These are phyloP conservation scores for Dasypogon diadema DNA, from an alignment of 2,888 invertebrate species.

Conservation along the genomic window DNA sequence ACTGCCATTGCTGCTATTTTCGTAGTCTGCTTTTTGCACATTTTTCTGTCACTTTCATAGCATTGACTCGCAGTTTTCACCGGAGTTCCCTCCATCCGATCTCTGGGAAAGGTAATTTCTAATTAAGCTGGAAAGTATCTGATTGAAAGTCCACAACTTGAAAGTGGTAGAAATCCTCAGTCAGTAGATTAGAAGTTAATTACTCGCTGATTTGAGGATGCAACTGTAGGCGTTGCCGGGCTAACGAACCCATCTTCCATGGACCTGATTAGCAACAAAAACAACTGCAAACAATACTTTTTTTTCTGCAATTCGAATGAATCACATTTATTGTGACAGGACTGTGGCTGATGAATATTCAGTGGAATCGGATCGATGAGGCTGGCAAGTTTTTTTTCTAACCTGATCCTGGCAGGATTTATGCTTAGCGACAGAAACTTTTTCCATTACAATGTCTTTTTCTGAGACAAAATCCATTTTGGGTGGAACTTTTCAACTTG, in stretches of 20 bases:
- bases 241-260: too few species aligned
- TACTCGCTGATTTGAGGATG: slow-evolving; percentile 13
- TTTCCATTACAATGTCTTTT: slow-evolving; percentile 46
- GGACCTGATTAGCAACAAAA: not conserved
- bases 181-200: slow-evolving; percentile 30
- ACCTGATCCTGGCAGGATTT: slow-evolving; percentile 27
- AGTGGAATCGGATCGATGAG: slow-evolving; percentile 10
- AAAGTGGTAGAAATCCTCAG: not conserved
- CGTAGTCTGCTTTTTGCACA: not conserved
- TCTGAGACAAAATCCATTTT: slow-evolving; percentile 48
- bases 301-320: not conserved
- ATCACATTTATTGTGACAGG: slow-evolving; percentile 42
- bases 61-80: not conserved
- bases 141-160: slow-evolving; percentile 15
- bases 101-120: not conserved
- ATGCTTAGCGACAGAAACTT: slow-evolving; percentile 47
- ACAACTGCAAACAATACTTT: not conserved
- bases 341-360: slow-evolving; percentile 46
- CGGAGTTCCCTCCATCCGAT: too few species aligned
- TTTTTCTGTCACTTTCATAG: not conserved
- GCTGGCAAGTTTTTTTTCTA: not conserved
- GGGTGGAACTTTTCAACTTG: slow-evolving; percentile 32
- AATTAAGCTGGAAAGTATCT: slow-evolving; percentile 25
- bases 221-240: not conserved
- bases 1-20: not conserved